phyloP scores from a whole-genome alignment of 1,140 invertebrate species.

The Drosophila pseudoobscura region DNA sequence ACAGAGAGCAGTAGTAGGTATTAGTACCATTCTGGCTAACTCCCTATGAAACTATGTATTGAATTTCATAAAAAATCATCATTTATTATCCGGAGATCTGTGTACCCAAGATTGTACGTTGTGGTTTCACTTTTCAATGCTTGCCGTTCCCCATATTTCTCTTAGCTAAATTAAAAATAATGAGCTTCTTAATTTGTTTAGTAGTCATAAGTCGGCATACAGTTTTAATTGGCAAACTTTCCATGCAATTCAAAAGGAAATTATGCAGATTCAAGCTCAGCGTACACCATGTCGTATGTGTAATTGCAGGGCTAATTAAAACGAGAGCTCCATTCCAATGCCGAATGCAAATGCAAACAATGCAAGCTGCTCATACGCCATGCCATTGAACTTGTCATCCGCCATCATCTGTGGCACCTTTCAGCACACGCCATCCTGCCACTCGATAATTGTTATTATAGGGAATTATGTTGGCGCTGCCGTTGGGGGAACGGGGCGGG shows the following conservation, averaged over 20 bases:
- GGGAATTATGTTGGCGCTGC: constrained; percentile 21
- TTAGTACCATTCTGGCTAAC: too few species aligned
- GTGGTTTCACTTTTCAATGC: too few species aligned
- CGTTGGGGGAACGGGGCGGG: constrained; percentile 8
- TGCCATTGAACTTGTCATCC: constrained; percentile 71
- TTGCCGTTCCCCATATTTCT: too few species aligned
- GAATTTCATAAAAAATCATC: too few species aligned
- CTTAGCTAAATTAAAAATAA: too few species aligned
- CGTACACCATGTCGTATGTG: constrained; percentile 54
- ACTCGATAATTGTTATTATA: constrained; percentile 32
- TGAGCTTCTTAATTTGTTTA: too few species aligned
- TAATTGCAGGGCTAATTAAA: constrained; percentile 70
- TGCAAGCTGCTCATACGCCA: constrained; percentile 58
- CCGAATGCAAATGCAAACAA: constrained; percentile 52
- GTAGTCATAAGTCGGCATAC: constrained; percentile 8
- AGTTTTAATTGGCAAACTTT: constrained; percentile 57
- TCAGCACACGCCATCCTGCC: constrained; percentile 34
- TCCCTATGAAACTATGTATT: too few species aligned
- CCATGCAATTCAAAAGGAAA: constrained; percentile 59
- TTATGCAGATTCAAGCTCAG: constrained; percentile 49
- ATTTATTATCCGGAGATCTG: too few species aligned
- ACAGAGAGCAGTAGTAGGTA: too few species aligned
- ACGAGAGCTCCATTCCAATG: constrained; percentile 42
- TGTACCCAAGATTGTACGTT: too few species aligned
- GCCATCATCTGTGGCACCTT: constrained; percentile 21